A percentile compares a stretch with the other conserved stretches of the same genome.
These are phyloP conservation scores for Zaprionus camerounensis DNA, from an alignment of 1,140 invertebrate species.

Conservation along the genomic window DNA sequence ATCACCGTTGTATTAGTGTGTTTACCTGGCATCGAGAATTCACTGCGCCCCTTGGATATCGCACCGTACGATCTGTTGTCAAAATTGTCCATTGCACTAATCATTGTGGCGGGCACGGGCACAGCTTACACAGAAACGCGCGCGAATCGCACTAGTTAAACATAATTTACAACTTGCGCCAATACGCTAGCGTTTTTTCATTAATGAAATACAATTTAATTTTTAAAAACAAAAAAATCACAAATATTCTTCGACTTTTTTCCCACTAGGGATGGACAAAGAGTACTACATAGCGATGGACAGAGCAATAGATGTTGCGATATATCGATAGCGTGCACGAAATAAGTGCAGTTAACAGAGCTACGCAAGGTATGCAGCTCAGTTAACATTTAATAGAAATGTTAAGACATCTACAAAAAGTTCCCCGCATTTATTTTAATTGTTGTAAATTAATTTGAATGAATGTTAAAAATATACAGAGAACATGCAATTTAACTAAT, in stretches of 20 bases:
- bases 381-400: background rate
- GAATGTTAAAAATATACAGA: no score
- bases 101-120: slow-evolving; percentile 67
- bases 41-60: slow-evolving; percentile 80
- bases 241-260: slow-evolving; percentile 63
- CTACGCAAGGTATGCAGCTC: background rate
- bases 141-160: slow-evolving; percentile 51
- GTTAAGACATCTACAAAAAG: no score
- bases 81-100: slow-evolving; percentile 82
- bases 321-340: slow-evolving; percentile 19
- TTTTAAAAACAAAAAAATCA: slow-evolving; percentile 58
- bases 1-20: slow-evolving; percentile 24
- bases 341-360: background rate
- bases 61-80: slow-evolving; percentile 81
- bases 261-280: slow-evolving; percentile 43
- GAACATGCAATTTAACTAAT: no score
- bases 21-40: slow-evolving; percentile 83
- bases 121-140: slow-evolving; percentile 39
- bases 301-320: background rate
- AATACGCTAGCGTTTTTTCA: slow-evolving; percentile 63
- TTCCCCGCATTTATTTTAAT: no score
- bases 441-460: no score
- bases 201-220: slow-evolving; percentile 58
- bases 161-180: slow-evolving; percentile 43
- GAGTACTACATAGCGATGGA: slow-evolving; percentile 16